A percentile compares a stretch with the other conserved stretches of the same genome.
These are phyloP conservation scores for Rotaria magnacalcarata DNA, from an alignment of 2,888 invertebrate genomes.

Conservation along the genomic window DNA sequence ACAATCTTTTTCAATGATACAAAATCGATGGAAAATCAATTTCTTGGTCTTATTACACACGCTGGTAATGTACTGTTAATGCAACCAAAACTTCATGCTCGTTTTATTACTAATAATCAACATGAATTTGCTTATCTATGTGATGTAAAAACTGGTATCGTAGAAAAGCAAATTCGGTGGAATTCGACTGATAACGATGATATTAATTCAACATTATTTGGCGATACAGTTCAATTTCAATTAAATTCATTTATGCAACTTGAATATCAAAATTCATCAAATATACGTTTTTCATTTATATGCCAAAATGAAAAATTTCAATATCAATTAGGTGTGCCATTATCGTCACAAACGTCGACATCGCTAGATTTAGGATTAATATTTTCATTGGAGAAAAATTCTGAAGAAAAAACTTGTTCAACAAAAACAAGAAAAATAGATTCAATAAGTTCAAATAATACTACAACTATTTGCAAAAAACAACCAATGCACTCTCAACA, in stretches of 20 bases:
- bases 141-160: not conserved
- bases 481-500: not conserved
- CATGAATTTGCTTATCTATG: not conserved
- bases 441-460: not conserved
- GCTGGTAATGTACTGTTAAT: not conserved
- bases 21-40: not conserved
- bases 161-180: not conserved
- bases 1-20: not conserved
- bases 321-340: not conserved
- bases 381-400: not conserved
- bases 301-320: conserved; percentile 8
- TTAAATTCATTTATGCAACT: conserved; percentile 33
- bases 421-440: not conserved
- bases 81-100: not conserved
- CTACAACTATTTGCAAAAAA: no score
- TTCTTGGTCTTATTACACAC: not conserved
- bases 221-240: not conserved
- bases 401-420: not conserved
- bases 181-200: not conserved
- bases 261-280: not conserved
- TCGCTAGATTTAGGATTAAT: not conserved
- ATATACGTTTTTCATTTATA: not conserved
- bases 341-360: not conserved
- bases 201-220: not conserved
- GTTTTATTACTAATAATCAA: conserved; percentile 2